These are phyloP conservation scores for Xestia sexstrigata DNA, from an alignment of 2,888 invertebrate genomes.

Conservation along the genomic window DNA sequence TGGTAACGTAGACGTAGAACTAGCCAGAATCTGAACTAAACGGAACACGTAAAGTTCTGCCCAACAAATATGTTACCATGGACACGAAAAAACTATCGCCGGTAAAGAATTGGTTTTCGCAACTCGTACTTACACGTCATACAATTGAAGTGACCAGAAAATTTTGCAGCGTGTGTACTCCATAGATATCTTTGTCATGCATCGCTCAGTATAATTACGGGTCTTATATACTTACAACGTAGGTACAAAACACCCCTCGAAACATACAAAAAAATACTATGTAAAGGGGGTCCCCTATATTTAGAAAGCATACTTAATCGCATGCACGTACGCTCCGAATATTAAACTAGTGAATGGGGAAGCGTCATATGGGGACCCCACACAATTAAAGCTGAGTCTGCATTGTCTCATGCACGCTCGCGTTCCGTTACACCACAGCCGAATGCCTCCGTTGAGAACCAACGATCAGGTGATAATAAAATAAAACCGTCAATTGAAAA, in stretches of 20 bases:
- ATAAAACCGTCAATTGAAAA: constrained; percentile 55
- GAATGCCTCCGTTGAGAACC: constrained; percentile 63
- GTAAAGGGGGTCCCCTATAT: constrained; percentile 84
- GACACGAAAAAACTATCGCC: not conserved
- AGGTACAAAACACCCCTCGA: constrained; percentile 84
- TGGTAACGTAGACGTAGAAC: not conserved
- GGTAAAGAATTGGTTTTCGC: not conserved
- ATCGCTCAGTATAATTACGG: constrained; percentile 81
- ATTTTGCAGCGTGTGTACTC: constrained; percentile 65
- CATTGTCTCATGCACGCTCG: constrained; percentile 80
- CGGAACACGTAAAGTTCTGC: not conserved
- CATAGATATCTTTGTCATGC: constrained; percentile 71
- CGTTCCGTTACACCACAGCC: constrained; percentile 79
- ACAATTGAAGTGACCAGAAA: not conserved
- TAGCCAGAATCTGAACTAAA: not conserved
- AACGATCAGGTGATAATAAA: constrained; percentile 68
- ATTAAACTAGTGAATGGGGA: constrained; percentile 88
- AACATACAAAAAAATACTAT: constrained; percentile 80
- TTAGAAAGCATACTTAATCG: constrained; percentile 89
- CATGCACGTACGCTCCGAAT: constrained; percentile 86
- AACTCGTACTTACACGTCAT: not conserved
- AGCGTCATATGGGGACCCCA: constrained; percentile 87
- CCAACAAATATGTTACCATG: not conserved
- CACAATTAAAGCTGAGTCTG: constrained; percentile 82
- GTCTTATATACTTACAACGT: constrained; percentile 84